Conservation (phyloP, 2,113 vertebrate genomes). For the Theristicus caerulescens region DNA sequence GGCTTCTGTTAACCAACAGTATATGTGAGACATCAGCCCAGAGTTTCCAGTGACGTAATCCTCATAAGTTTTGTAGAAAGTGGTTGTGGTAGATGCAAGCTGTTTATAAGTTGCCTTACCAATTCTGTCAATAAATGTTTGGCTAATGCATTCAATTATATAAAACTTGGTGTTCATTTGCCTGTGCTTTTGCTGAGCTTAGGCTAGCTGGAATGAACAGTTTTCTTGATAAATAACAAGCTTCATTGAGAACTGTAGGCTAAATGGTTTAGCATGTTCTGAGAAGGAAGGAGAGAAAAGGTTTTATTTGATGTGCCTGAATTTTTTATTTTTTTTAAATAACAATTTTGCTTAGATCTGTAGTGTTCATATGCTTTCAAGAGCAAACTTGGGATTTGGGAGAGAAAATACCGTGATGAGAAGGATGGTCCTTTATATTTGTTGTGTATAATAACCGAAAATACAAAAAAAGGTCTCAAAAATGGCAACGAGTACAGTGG, state of each 20-base stretch:
- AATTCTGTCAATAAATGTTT: background rate
- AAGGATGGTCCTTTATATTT: background rate
- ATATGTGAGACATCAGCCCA: background rate
- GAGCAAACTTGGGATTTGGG: background rate
- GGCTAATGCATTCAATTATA: background rate
- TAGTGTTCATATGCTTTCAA: background rate
- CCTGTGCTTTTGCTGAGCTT: background rate
- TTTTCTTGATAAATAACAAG: background rate
- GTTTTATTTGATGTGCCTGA: background rate
- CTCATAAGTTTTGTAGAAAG: background rate
- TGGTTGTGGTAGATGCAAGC: background rate
- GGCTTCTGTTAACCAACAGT: accelerated
- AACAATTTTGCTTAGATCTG: background rate
- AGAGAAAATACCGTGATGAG: background rate
- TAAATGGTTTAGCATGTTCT: background rate
- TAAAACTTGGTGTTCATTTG: background rate
- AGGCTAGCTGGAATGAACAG: background rate
- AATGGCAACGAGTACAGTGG: background rate
- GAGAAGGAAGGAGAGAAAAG: background rate
- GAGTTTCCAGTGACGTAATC: background rate
- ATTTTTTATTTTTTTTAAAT: background rate
- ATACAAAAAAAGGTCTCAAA: background rate
- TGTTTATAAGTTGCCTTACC: background rate
- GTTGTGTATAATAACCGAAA: background rate
- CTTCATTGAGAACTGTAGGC: background rate